phyloP scores from a whole-genome alignment of 2,888 invertebrate genomes.

The Notocelia uddmanniana region DNA sequence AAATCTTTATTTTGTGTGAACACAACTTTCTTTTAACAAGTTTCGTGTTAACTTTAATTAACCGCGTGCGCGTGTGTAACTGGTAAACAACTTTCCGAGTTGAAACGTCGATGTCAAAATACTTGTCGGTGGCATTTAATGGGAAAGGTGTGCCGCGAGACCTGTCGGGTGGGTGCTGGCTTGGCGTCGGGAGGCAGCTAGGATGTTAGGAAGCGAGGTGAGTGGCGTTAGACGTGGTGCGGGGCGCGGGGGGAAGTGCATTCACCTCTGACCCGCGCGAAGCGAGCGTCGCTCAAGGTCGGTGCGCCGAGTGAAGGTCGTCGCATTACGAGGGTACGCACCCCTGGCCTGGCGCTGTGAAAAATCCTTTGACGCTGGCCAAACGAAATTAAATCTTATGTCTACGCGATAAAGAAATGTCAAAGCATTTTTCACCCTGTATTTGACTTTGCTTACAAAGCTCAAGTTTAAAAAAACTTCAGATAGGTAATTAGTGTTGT shows the following conservation, averaged over 20 bases:
- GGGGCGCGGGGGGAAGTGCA: constrained; percentile 69
- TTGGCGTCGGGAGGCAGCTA: constrained; percentile 45
- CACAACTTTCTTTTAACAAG: constrained; percentile 59
- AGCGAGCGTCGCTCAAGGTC: constrained; percentile 84
- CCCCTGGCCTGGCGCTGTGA: constrained; percentile 63
- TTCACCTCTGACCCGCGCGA: constrained; percentile 85
- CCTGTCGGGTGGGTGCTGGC: constrained; percentile 78
- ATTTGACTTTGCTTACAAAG: not conserved
- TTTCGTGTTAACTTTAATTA: constrained; percentile 67
- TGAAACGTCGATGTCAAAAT: constrained; percentile 79
- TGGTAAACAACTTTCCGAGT: constrained; percentile 63
- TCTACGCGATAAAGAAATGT: not conserved
- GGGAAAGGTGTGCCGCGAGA: constrained; percentile 84
- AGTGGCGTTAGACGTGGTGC: constrained; percentile 62
- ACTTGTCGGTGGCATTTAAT: constrained; percentile 85
- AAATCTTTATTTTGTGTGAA: constrained; percentile 74
- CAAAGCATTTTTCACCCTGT: not conserved
- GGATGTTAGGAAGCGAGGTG: constrained; percentile 68
- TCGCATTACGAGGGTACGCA: constrained; percentile 83
- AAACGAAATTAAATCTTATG: constrained; percentile 1
- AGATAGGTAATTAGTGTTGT: not conserved
- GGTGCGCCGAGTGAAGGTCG: constrained; percentile 85
- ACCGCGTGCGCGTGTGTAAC: constrained; percentile 68
- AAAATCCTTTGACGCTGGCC: not conserved
- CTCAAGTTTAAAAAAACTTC: not conserved